These are phyloP conservation scores for Poecilia gillii DNA, from an alignment of 2,797 vertebrate genomes.

Conservation along the genomic window DNA sequence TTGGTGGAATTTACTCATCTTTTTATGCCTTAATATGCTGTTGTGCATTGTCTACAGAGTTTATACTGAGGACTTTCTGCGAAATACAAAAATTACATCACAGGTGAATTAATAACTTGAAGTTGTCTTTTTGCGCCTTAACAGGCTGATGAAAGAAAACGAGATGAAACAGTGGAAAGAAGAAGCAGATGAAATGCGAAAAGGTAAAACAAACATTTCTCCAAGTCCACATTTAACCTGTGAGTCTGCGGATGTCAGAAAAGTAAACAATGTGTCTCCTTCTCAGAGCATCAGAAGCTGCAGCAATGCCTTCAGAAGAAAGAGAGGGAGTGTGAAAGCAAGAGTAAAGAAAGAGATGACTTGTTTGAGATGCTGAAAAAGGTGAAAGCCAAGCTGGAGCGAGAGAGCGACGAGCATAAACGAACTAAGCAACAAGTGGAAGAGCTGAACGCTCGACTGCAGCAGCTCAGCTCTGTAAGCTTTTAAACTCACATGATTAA, in stretches of 20 bases:
- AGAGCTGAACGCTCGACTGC: constrained; percentile 86
- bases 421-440: constrained; percentile 87
- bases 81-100: not conserved
- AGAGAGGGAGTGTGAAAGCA: constrained; percentile 92
- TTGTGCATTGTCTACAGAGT: too few species aligned
- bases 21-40: too few species aligned
- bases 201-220: constrained; percentile 80
- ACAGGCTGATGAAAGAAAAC: constrained; percentile 93
- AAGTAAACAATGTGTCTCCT: not conserved
- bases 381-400: constrained; percentile 96
- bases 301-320: constrained; percentile 95
- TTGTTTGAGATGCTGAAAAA: constrained; percentile 94
- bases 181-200: constrained; percentile 94
- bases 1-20: too few species aligned
- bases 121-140: not conserved
- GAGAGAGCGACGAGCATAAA: constrained; percentile 89
- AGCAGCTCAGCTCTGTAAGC: constrained; percentile 87
- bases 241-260: not conserved
- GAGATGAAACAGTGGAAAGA: constrained; percentile 97
- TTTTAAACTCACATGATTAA: not conserved
- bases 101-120: not conserved
- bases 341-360: constrained; percentile 95
- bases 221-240: not conserved
- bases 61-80: not conserved
- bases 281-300: constrained; percentile 90